Percentiles rank a stretch among this genome's conserved stretches.
Conservation (phyloP, 1,140 invertebrate genomes). For the Lerema accius region DNA sequence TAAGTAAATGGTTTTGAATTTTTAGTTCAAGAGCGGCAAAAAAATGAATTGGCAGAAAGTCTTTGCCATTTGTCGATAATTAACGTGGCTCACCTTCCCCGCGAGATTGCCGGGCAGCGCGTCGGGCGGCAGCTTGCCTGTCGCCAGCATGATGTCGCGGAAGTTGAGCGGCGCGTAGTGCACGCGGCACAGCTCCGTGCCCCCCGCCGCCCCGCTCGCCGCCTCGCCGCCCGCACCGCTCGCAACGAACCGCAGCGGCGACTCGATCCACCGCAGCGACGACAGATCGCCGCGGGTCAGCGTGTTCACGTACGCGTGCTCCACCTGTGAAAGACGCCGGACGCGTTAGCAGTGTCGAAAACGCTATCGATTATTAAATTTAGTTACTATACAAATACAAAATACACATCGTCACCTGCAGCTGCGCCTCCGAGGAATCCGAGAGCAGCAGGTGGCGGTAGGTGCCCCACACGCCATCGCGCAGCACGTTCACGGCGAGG, state of each 20-base stretch:
- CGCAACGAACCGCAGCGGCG: conserved; percentile 86
- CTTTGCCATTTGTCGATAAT: too few species aligned
- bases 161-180: conserved; percentile 98
- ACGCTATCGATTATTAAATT: conserved; percentile 15
- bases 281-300: conserved; percentile 95
- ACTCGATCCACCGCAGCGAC: conserved; percentile 96
- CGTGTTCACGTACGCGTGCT: conserved; percentile 97
- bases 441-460: conserved; percentile 91
- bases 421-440: conserved; percentile 82
- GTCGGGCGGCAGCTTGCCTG: conserved; percentile 97
- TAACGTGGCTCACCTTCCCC: conserved; percentile 79
- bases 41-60: too few species aligned
- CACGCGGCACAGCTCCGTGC: conserved; percentile 89
- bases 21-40: too few species aligned
- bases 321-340: too few species aligned
- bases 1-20: too few species aligned
- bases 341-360: too few species aligned
- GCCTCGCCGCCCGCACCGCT: conserved; percentile 48
- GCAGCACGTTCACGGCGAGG: conserved; percentile 92
- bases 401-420: too few species aligned
- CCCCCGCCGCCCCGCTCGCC: too few species aligned
- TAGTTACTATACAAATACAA: too few species aligned
- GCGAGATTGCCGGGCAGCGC: conserved; percentile 94
- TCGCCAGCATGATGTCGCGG: conserved; percentile 98
- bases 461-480: conserved; percentile 91